Percentiles rank a stretch among this genome's conserved stretches.
These are phyloP conservation scores for Botia kubotai DNA, from an alignment of 2,797 vertebrate genomes.

Conservation along the genomic window DNA sequence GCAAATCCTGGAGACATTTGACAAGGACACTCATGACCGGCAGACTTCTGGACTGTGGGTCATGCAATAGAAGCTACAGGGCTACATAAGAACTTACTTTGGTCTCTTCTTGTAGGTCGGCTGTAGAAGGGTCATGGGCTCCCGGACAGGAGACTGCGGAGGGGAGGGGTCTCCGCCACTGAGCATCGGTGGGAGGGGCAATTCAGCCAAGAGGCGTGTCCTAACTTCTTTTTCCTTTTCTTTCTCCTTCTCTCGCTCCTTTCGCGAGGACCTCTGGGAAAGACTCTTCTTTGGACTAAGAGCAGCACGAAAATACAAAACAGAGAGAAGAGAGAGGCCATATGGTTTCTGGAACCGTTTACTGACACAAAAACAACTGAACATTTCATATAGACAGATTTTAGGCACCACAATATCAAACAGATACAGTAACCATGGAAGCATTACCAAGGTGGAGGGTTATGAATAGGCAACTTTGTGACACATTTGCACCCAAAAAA, in stretches of 20 bases:
- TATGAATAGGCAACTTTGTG: too few relatives aligned
- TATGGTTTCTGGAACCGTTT: too few relatives aligned
- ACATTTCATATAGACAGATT: too few relatives aligned
- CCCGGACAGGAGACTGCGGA: conserved; percentile 90
- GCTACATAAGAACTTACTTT: conserved; percentile 83
- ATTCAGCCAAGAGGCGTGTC: conserved; percentile 90
- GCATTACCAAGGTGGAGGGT: too few relatives aligned
- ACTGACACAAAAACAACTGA: too few relatives aligned
- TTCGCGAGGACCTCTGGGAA: conserved; percentile 86
- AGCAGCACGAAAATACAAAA: background rate
- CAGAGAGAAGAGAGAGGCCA: background rate
- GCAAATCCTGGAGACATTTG: conserved; percentile 86
- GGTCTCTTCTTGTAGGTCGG: conserved; percentile 94
- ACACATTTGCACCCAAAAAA: too few relatives aligned
- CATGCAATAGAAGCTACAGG: too few relatives aligned
- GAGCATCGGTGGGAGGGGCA: conserved; percentile 93
- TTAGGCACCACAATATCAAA: too few relatives aligned
- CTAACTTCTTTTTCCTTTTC: conserved; percentile 77
- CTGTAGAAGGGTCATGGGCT: conserved; percentile 83
- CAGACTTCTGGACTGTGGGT: too few relatives aligned
- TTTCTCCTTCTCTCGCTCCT: conserved; percentile 62
- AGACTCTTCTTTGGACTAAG: conserved; percentile 91
- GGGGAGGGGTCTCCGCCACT: conserved; percentile 89
- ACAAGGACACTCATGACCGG: background rate
- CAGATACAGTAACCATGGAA: too few relatives aligned